Evolutionary conservation across 2,797 vertebrate genomes (phyloP).

Genomic region (Gadopsis marmoratus): DNA sequence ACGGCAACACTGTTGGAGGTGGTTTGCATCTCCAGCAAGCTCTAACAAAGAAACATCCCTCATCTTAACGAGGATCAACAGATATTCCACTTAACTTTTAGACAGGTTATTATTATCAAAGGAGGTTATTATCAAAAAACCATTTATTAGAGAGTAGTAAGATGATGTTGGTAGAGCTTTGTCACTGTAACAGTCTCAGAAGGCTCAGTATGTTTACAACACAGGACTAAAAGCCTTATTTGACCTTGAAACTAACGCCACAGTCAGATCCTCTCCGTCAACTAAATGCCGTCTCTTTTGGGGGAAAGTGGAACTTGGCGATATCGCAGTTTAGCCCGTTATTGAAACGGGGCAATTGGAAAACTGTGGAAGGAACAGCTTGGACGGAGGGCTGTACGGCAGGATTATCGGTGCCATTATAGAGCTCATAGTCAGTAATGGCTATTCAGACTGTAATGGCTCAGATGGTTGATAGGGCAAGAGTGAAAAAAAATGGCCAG

Average conservation of each 20-base stretch:
- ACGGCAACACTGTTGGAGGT: constrained; percentile 28
- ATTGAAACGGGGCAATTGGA: constrained; percentile 58
- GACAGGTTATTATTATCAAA: not conserved
- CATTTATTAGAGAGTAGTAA: constrained; percentile 10
- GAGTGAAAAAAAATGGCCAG: constrained; percentile 50
- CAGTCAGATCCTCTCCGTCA: constrained; percentile 45
- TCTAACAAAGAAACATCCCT: constrained; percentile 25
- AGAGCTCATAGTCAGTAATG: constrained; percentile 64
- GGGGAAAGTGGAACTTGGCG: constrained; percentile 41
- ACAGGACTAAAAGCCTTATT: constrained; percentile 40
- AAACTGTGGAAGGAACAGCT: constrained; percentile 62
- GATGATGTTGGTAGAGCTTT: constrained; percentile 1
- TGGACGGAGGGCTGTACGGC: constrained; percentile 48
- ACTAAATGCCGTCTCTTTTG: constrained; percentile 48
- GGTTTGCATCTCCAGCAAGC: constrained; percentile 36
- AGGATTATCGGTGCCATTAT: constrained; percentile 68
- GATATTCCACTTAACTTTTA: constrained; percentile 37
- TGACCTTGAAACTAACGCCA: constrained; percentile 54
- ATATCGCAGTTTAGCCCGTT: constrained; percentile 57
- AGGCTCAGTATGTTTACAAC: constrained; percentile 14
- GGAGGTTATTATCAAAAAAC: constrained; percentile 13
- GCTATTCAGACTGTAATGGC: constrained; percentile 63
- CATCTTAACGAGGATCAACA: constrained; percentile 42
- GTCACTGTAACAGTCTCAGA: not conserved
- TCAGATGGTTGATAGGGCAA: constrained; percentile 65